phyloP scores from a whole-genome alignment of 2,888 invertebrate species.

The Lasioglossum vierecki region DNA sequence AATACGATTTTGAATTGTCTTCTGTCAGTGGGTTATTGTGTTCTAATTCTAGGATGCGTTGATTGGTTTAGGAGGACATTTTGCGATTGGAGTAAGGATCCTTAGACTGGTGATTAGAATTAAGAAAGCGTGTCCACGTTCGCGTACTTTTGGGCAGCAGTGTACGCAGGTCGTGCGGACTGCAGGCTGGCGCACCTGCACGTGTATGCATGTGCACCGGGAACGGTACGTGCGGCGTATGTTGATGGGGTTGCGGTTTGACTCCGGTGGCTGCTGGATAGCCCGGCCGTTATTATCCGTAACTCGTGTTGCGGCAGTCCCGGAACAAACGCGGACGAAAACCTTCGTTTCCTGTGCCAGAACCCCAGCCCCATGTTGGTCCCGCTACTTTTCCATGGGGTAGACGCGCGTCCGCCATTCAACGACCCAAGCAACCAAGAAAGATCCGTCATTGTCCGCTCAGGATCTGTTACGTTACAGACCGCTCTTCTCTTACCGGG shows the following conservation, averaged over 20 bases:
- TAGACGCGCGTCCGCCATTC: background rate
- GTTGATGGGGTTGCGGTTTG: slow-evolving; percentile 78
- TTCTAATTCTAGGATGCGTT: background rate
- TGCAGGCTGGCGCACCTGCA: slow-evolving; percentile 53
- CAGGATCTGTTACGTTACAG: slow-evolving; percentile 27
- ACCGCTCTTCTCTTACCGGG: background rate
- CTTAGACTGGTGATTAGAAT: background rate
- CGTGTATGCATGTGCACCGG: slow-evolving; percentile 66
- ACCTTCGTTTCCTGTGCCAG: slow-evolving; percentile 62
- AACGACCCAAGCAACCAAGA: slow-evolving; percentile 19
- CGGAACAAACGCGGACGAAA: slow-evolving; percentile 76
- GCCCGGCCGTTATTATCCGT: slow-evolving; percentile 78
- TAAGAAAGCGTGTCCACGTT: background rate
- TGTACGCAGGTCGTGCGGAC: slow-evolving; percentile 31
- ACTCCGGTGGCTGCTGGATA: slow-evolving; percentile 75
- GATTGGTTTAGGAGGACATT: background rate
- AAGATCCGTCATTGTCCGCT: slow-evolving; percentile 49
- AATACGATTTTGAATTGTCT: background rate
- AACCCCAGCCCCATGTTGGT: slow-evolving; percentile 17
- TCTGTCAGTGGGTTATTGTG: background rate
- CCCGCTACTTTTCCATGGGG: slow-evolving; percentile 26
- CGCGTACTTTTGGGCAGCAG: background rate
- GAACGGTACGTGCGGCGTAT: slow-evolving; percentile 76
- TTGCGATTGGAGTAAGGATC: background rate
- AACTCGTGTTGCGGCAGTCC: slow-evolving; percentile 76